A percentile compares a stretch with the other conserved stretches of the same genome.
Conservation (phyloP, 1,140 invertebrate genomes). For the Medauroidea extradentata region DNA sequence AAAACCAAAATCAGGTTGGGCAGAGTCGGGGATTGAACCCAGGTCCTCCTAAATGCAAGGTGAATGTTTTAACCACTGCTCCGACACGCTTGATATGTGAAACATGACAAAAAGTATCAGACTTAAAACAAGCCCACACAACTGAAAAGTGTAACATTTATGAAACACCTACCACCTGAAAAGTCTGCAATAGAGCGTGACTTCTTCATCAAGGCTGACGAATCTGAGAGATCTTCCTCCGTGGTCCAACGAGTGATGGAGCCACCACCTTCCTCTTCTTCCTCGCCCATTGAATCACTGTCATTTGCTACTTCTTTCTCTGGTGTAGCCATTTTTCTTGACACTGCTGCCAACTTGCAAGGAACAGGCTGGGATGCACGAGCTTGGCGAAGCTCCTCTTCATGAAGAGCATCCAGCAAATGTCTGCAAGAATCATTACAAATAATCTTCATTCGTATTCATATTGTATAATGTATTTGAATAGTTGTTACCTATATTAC, state of each 20-base stretch:
- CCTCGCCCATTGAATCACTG: slow-evolving; percentile 3
- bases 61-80: no score
- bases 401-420: slow-evolving; percentile 64
- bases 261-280: slow-evolving; percentile 20
- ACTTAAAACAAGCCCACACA: no score
- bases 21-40: no score
- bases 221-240: slow-evolving; percentile 45
- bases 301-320: background rate
- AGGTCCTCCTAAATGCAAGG: no score
- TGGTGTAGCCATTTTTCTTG: slow-evolving; percentile 8
- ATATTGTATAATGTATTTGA: no score
- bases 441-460: no score
- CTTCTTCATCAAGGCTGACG: slow-evolving; percentile 37
- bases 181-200: slow-evolving; percentile 45
- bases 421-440: slow-evolving; percentile 37
- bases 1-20: no score
- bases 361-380: slow-evolving; percentile 7
- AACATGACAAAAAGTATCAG: no score
- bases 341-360: background rate
- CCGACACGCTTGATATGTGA: no score
- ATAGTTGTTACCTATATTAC: no score
- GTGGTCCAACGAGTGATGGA: slow-evolving; percentile 44
- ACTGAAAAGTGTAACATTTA: background rate
- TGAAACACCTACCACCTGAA: slow-evolving; percentile 32
- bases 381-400: slow-evolving; percentile 49